phyloP scores from a whole-genome alignment of 2,797 vertebrate species.

The Tarsius wallacei region DNA sequence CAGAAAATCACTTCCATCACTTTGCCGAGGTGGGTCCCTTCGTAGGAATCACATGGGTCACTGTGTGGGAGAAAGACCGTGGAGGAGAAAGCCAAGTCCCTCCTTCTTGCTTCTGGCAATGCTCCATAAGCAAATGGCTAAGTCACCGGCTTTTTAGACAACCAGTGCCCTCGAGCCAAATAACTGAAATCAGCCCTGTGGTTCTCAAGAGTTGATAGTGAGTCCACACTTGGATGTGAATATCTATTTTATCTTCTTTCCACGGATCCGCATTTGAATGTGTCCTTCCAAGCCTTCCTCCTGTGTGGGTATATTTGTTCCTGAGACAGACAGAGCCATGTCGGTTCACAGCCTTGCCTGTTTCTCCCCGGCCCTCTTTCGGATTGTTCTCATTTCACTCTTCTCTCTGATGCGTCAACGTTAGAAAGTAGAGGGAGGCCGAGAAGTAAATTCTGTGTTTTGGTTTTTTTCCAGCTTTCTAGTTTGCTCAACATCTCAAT shows the following conservation, averaged over 20 bases:
- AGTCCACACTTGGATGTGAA: background rate
- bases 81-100: background rate
- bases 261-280: background rate
- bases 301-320: background rate
- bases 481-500: background rate
- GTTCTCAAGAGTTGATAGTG: background rate
- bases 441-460: background rate
- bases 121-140: background rate
- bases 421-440: background rate
- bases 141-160: background rate
- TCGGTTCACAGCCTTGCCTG: background rate
- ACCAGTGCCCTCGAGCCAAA: background rate
- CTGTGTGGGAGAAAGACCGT: background rate
- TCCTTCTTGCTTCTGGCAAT: background rate
- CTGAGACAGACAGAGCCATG: background rate
- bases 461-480: background rate
- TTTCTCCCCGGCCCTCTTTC: background rate
- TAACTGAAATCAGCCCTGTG: background rate
- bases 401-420: background rate
- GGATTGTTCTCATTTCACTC: background rate
- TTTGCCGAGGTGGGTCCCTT: background rate
- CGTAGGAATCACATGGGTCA: background rate
- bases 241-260: background rate
- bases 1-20: conserved; percentile 65
- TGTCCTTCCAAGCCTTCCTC: background rate